Conservation (phyloP, 2,888 invertebrate genomes). For the Drosophila borealis region DNA sequence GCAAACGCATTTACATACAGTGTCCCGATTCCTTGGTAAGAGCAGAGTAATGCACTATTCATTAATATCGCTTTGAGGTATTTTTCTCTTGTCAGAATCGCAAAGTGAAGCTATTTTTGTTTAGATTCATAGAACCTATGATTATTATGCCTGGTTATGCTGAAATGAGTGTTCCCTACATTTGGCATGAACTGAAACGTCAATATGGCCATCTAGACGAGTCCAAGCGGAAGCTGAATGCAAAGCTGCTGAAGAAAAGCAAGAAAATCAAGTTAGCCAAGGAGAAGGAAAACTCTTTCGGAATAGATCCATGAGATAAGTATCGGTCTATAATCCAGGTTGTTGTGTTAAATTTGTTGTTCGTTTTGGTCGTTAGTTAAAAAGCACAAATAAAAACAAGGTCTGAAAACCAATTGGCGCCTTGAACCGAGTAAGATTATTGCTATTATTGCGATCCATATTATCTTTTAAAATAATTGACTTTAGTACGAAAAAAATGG, state of each 20-base stretch:
- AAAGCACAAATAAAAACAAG: too few relatives aligned
- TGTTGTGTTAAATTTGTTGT: slow-evolving; percentile 14
- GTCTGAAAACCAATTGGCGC: too few relatives aligned
- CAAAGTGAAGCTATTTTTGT: slow-evolving; percentile 19
- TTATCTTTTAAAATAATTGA: too few relatives aligned
- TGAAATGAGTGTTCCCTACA: slow-evolving; percentile 21
- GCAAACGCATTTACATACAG: slow-evolving; percentile 24
- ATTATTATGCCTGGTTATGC: slow-evolving; percentile 1
- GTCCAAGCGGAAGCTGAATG: not conserved
- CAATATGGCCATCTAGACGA: slow-evolving; percentile 13
- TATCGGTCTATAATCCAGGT: not conserved
- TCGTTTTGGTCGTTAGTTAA: not conserved
- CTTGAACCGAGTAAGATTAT: too few relatives aligned
- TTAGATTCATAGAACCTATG: slow-evolving; percentile 1
- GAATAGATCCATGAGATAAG: too few relatives aligned
- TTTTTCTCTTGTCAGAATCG: slow-evolving; percentile 6
- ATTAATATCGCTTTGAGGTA: not conserved
- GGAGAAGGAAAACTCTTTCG: not conserved
- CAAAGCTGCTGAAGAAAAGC: not conserved
- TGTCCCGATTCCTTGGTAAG: slow-evolving; percentile 15
- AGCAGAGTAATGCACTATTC: not conserved
- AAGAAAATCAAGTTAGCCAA: not conserved
- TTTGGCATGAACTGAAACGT: slow-evolving; percentile 27
- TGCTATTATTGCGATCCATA: too few relatives aligned
- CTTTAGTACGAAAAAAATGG: too few relatives aligned